Evolutionary conservation across 2,113 vertebrate genomes (phyloP).

Genomic region (Heteronetta atricapilla): DNA sequence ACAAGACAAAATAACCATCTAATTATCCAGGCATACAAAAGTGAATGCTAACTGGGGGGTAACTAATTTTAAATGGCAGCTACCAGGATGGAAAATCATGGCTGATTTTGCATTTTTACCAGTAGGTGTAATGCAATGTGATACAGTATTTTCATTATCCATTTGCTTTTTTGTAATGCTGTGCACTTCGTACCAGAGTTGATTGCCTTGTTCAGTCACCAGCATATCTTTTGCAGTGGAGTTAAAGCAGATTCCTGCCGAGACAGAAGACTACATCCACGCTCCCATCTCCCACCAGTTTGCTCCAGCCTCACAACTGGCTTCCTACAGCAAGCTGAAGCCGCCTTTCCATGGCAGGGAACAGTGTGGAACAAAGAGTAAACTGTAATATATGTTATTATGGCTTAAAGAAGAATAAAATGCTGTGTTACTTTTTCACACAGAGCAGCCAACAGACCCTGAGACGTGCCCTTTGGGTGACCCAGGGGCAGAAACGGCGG

Average conservation of each 20-base stretch:
- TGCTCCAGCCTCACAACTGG: neutral
- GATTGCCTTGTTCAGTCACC: neutral
- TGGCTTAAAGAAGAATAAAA: neutral
- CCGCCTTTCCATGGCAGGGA: neutral
- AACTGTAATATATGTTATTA: accelerated
- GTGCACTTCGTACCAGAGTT: neutral
- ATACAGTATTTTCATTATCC: neutral
- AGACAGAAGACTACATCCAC: neutral
- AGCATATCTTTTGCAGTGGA: neutral
- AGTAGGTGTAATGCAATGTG: neutral
- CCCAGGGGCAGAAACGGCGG: accelerated
- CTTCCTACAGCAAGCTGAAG: neutral
- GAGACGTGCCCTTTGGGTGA: neutral
- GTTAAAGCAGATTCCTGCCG: neutral
- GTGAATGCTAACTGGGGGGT: neutral
- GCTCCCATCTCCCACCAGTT: neutral
- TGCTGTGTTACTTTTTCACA: neutral
- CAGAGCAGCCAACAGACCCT: neutral
- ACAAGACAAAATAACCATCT: neutral
- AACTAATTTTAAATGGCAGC: conserved; percentile 45
- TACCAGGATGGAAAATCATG: neutral
- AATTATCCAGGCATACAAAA: conserved; percentile 43
- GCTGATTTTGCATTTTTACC: conserved; percentile 11
- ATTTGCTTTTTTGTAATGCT: neutral
- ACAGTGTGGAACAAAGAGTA: accelerated